Evolutionary conservation across 2,888 invertebrate genomes (phyloP).

Genomic region (Sarcophaga carnaria): DNA sequence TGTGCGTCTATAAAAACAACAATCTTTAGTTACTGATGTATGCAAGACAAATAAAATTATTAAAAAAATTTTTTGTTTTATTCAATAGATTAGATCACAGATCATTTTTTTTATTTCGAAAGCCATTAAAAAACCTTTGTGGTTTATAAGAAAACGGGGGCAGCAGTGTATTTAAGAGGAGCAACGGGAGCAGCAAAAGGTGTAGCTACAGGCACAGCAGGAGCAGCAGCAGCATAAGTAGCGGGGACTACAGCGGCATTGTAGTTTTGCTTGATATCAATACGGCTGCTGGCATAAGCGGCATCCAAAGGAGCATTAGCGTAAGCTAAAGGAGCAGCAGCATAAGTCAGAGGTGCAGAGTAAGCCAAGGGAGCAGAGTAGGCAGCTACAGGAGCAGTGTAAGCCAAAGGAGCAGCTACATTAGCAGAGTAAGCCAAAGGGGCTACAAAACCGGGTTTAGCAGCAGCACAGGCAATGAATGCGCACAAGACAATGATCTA

Average conservation of each 20-base stretch:
- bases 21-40: too few relatives aligned
- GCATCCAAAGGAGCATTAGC: slow-evolving; percentile 65
- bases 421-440: slow-evolving; percentile 62
- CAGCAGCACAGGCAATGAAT: slow-evolving; percentile 44
- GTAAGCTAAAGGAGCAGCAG: slow-evolving; percentile 49
- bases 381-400: slow-evolving; percentile 47
- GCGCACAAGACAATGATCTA: slow-evolving; percentile 72
- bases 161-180: slow-evolving; percentile 58
- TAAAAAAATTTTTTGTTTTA: neutral
- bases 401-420: slow-evolving; percentile 49
- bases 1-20: too few relatives aligned
- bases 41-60: neutral
- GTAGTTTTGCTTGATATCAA: slow-evolving; percentile 63
- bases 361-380: slow-evolving; percentile 14
- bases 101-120: neutral
- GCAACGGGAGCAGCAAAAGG: slow-evolving; percentile 41
- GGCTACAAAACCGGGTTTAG: slow-evolving; percentile 42
- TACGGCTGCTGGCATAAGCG: slow-evolving; percentile 61
- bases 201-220: slow-evolving; percentile 45
- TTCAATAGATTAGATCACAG: neutral
- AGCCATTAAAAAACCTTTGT: too few relatives aligned
- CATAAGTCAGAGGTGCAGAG: neutral
- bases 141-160: slow-evolving; percentile 55
- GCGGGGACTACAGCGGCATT: slow-evolving; percentile 65
- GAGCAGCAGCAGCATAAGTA: slow-evolving; percentile 59